phyloP scores from a whole-genome alignment of 2,113 vertebrate species.

The Butorides virescens region DNA sequence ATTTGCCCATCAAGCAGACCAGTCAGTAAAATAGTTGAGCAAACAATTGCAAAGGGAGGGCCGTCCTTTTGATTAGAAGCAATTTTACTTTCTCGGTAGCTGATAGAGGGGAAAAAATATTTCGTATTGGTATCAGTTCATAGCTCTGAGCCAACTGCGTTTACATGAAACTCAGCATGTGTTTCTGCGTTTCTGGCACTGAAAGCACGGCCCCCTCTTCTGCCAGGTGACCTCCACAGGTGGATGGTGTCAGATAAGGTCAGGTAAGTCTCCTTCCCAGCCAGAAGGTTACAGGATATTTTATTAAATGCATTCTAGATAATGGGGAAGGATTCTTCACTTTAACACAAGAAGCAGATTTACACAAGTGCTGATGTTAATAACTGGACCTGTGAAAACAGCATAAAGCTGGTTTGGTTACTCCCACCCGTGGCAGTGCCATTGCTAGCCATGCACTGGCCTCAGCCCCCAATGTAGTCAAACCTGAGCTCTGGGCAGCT shows the following conservation, averaged over 20 bases:
- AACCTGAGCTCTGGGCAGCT: background rate
- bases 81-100: background rate
- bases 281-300: background rate
- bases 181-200: background rate
- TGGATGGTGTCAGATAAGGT: background rate
- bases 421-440: background rate
- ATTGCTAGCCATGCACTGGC: background rate
- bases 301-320: background rate
- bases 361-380: background rate
- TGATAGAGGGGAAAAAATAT: background rate
- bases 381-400: background rate
- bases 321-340: background rate
- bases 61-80: background rate
- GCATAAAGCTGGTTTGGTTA: background rate
- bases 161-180: background rate
- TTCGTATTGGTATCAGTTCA: background rate
- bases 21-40: slow-evolving; percentile 31
- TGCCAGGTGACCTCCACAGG: background rate
- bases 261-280: background rate
- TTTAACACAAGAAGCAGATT: background rate
- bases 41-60: background rate
- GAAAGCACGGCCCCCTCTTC: background rate
- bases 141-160: background rate
- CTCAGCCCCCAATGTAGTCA: background rate
- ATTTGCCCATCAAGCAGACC: background rate